Conservation (phyloP, 2,888 invertebrate genomes). For the Lasioglossum villosulum region DNA sequence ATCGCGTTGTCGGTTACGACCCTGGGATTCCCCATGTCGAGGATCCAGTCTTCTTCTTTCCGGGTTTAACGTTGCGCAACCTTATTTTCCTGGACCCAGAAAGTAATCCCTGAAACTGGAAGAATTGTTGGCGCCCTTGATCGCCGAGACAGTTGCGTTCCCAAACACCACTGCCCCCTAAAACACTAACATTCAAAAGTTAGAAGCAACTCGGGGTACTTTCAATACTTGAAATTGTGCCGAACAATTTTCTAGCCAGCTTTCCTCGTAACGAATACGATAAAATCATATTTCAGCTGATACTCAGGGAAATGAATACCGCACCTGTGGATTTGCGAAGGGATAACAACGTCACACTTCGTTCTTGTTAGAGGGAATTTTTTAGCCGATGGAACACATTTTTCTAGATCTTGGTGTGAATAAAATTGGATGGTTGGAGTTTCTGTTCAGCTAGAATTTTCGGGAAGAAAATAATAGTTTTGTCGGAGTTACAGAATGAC, state of each 20-base stretch:
- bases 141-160: background rate
- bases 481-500: too few species aligned
- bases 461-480: background rate
- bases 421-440: background rate
- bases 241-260: background rate
- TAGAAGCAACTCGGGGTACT: background rate
- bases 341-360: background rate
- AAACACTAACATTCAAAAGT: background rate
- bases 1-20: slow-evolving; percentile 35
- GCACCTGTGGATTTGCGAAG: background rate
- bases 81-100: background rate
- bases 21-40: slow-evolving; percentile 6
- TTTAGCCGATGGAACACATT: background rate
- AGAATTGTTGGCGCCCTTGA: background rate
- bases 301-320: background rate
- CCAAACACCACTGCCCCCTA: background rate
- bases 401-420: background rate
- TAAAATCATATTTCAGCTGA: background rate
- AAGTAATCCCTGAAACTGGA: background rate
- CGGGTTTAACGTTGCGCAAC: background rate
- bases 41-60: background rate
- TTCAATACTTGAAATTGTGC: background rate
- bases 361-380: background rate
- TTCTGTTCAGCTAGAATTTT: background rate
- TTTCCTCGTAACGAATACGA: background rate